Percentiles rank a stretch among this genome's conserved stretches.
Evolutionary conservation across 2,888 invertebrate species (phyloP).

Genomic region (Vannuccia rotundouncinata): DNA sequence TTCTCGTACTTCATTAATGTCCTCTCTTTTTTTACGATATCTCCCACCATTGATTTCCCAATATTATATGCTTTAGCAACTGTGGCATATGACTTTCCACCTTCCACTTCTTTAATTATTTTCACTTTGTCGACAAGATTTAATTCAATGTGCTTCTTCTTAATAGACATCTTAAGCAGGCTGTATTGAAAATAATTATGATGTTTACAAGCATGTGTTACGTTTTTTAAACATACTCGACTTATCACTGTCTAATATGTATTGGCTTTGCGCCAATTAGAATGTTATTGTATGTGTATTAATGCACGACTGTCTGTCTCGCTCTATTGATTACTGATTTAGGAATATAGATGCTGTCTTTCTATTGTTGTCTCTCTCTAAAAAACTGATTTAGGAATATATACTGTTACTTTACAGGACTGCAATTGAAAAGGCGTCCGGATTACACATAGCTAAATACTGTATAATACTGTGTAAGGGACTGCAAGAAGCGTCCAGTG

Average conservation of each 20-base stretch:
- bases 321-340: no score
- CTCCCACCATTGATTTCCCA: not conserved
- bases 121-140: not conserved
- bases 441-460: no score
- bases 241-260: not conserved
- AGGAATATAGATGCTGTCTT: no score
- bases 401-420: no score
- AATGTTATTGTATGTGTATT: no score
- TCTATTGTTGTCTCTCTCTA: no score
- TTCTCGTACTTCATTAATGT: not conserved
- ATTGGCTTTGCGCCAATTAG: not conserved
- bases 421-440: no score
- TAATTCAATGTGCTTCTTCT: not conserved
- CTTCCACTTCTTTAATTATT: not conserved
- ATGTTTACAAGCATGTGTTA: not conserved
- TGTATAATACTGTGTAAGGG: no score
- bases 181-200: not conserved
- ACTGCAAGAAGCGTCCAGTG: no score
- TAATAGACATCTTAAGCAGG: not conserved
- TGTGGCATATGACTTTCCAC: not conserved
- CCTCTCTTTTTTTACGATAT: not conserved
- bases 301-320: no score
- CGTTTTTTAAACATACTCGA: not conserved
- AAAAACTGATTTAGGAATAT: no score
- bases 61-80: not conserved